phyloP scores from a whole-genome alignment of 2,888 invertebrate genomes.

The Paralinhomoeus sp. region DNA sequence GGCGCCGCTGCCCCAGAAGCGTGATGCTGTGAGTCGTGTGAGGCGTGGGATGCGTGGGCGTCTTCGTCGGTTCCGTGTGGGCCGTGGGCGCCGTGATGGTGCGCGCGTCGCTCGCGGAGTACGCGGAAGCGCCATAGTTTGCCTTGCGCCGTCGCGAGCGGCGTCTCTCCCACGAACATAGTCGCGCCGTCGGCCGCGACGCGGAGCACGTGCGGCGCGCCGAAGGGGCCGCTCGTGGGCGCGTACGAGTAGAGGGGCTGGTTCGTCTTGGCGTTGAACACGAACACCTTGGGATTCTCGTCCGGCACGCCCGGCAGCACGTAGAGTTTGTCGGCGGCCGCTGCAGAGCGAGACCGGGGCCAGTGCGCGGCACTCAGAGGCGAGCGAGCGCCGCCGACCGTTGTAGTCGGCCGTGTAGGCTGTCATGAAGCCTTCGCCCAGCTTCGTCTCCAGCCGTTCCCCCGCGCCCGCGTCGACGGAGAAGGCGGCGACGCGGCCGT shows the following conservation, averaged over 20 bases:
- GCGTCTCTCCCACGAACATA: constrained; percentile 56
- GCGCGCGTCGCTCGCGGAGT: no score
- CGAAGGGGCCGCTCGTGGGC: constrained; percentile 29
- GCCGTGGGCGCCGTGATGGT: no score
- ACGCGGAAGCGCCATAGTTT: no score
- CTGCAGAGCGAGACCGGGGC: constrained; percentile 26
- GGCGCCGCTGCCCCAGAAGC: no score
- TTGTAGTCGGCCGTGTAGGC: constrained; percentile 1
- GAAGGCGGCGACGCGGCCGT: constrained; percentile 35
- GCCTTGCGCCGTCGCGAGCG: no score
- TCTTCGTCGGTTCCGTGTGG: no score
- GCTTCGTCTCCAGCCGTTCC: constrained; percentile 22
- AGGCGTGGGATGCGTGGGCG: no score
- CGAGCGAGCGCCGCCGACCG: neutral
- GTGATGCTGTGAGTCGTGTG: no score
- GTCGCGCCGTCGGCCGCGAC: constrained; percentile 41
- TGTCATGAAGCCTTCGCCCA: neutral
- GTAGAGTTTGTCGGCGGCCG: constrained; percentile 3
- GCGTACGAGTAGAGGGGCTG: constrained; percentile 4
- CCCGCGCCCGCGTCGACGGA: constrained; percentile 17
- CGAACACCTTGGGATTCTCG: constrained; percentile 2
- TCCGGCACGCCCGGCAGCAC: neutral
- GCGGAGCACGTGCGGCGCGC: constrained; percentile 58
- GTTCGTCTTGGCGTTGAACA: neutral
- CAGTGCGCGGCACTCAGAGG: constrained; percentile 21